A percentile compares a stretch with the other conserved stretches of the same genome.
Conservation (phyloP, 2,113 vertebrate genomes). For the Periophthalmodon schlosseri region DNA sequence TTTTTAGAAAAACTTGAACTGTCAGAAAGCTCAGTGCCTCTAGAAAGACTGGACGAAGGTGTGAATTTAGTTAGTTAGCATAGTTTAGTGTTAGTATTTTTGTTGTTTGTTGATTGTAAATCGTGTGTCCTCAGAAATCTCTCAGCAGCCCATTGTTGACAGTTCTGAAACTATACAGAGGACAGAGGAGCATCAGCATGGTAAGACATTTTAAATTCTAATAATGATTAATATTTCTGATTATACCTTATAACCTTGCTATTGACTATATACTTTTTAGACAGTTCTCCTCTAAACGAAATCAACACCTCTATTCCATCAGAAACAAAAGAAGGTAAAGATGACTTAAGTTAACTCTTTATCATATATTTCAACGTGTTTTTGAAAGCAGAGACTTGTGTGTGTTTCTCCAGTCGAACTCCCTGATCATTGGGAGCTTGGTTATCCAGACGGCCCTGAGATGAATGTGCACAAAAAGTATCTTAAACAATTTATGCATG, state of each 20-base stretch:
- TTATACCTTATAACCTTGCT: not conserved
- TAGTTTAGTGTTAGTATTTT: not conserved
- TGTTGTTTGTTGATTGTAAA: not conserved
- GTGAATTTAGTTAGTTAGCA: not conserved
- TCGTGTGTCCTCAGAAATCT: not conserved
- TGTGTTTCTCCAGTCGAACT: conserved; percentile 54
- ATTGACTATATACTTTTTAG: not conserved
- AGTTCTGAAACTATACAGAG: not conserved
- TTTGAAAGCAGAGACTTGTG: not conserved
- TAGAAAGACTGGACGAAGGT: not conserved
- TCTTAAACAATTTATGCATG: conserved; percentile 64
- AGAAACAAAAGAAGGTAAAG: not conserved
- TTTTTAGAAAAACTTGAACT: not conserved
- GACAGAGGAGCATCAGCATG: not conserved
- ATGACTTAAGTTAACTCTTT: not conserved
- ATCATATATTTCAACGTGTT: not conserved
- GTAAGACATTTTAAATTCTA: not conserved
- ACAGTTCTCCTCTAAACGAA: not conserved
- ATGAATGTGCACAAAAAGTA: conserved; percentile 77
- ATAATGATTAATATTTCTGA: not conserved
- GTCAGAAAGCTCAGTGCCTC: not conserved
- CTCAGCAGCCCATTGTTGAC: not conserved
- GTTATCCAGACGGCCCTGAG: conserved; percentile 83
- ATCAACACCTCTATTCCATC: not conserved
- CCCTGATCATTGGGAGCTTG: conserved; percentile 73